phyloP scores from a whole-genome alignment of 2,888 invertebrate genomes.

The Strigamia crassipes region DNA sequence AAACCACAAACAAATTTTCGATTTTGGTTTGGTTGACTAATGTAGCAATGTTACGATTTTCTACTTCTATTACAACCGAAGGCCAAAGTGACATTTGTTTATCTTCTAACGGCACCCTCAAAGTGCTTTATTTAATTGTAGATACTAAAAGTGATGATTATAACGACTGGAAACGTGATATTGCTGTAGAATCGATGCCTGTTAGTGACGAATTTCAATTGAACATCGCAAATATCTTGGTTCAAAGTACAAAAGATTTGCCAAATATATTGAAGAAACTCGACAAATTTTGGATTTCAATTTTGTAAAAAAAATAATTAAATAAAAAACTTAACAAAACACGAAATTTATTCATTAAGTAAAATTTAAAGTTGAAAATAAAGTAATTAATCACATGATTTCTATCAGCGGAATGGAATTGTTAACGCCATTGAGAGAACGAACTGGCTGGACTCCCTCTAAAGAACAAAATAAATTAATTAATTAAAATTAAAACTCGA shows the following conservation, averaged over 20 bases:
- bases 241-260: neutral
- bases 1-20: neutral
- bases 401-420: neutral
- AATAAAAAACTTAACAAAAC: neutral
- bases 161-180: neutral
- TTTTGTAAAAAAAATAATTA: neutral
- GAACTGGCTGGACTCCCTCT: neutral
- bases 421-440: slow-evolving; percentile 1
- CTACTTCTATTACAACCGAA: neutral
- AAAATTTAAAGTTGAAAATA: neutral
- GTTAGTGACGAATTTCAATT: neutral
- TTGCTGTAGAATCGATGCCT: neutral
- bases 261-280: neutral
- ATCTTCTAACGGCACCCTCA: neutral
- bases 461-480: neutral
- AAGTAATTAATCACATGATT: neutral
- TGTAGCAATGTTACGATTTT: neutral
- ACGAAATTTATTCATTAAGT: neutral
- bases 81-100: neutral
- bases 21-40: neutral
- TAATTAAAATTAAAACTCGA: neutral
- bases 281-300: neutral
- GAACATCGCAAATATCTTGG: neutral
- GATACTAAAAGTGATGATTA: neutral
- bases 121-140: neutral